Conservation (phyloP, 2,113 vertebrate genomes). For the Geococcyx californianus region DNA sequence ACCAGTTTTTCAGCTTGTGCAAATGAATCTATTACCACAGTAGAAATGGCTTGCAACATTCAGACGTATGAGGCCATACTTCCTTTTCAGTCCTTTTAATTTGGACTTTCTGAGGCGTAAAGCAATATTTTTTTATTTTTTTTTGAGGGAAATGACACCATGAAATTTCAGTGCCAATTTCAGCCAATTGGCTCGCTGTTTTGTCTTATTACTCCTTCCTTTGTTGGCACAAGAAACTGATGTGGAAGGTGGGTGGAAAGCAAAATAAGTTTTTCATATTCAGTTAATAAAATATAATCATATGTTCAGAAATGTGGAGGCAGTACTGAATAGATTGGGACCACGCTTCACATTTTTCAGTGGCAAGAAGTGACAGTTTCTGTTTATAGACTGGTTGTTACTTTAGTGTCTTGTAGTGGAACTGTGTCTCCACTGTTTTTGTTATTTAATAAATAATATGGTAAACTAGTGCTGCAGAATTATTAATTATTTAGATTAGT, state of each 20-base stretch:
- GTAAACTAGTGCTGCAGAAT: background rate
- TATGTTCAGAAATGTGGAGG: background rate
- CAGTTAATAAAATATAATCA: background rate
- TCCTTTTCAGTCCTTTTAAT: background rate
- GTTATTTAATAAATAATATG: background rate
- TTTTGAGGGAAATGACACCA: background rate
- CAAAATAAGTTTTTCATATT: background rate
- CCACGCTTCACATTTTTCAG: background rate
- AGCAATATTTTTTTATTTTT: background rate
- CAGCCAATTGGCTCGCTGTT: background rate
- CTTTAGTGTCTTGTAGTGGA: background rate
- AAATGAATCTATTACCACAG: background rate
- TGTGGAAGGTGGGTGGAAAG: background rate
- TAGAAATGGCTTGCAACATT: background rate
- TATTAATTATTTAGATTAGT: background rate
- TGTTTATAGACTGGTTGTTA: background rate
- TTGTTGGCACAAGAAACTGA: background rate
- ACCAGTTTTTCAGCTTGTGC: background rate
- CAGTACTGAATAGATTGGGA: background rate
- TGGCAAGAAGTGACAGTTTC: background rate
- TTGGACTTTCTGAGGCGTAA: background rate
- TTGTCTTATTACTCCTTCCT: background rate
- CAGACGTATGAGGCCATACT: background rate
- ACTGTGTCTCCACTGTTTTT: background rate
- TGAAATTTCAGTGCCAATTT: background rate